A percentile compares a stretch with the other conserved stretches of the same genome.
These are phyloP conservation scores for Drosophila tropicalis DNA, from an alignment of 1,140 invertebrate species.

Conservation along the genomic window DNA sequence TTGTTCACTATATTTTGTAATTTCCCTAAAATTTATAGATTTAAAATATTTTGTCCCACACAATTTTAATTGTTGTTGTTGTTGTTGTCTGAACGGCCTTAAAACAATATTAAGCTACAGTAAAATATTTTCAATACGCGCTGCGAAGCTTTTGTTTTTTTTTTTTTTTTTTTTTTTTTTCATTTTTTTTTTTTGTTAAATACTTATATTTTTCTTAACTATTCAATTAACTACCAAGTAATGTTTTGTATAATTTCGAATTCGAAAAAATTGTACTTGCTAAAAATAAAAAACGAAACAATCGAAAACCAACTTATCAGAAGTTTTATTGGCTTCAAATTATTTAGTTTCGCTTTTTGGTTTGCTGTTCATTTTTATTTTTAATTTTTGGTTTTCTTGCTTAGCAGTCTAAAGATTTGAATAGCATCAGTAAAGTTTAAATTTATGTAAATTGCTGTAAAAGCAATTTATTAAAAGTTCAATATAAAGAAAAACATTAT, in stretches of 20 bases:
- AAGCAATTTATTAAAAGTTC: slow-evolving; percentile 63
- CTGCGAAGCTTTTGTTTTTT: slow-evolving; percentile 59
- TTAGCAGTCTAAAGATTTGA: slow-evolving; percentile 75
- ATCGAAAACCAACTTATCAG: slow-evolving; percentile 41
- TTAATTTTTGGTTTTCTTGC: slow-evolving; percentile 42
- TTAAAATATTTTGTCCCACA: slow-evolving; percentile 53
- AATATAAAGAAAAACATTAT: slow-evolving; percentile 73
- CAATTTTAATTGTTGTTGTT: not conserved
- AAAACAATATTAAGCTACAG: slow-evolving; percentile 74
- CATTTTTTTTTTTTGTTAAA: not conserved
- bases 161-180: not conserved
- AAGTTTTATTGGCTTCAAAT: slow-evolving; percentile 38
- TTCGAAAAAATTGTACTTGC: slow-evolving; percentile 58
- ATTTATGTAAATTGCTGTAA: slow-evolving; percentile 66
- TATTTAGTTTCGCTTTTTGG: slow-evolving; percentile 17
- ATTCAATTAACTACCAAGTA: slow-evolving; percentile 66
- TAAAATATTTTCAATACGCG: slow-evolving; percentile 76
- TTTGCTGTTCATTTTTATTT: slow-evolving; percentile 19
- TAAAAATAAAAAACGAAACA: slow-evolving; percentile 55
- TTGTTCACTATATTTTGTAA: slow-evolving; percentile 24
- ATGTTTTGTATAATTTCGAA: slow-evolving; percentile 65
- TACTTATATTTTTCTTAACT: slow-evolving; percentile 63
- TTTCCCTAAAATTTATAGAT: slow-evolving; percentile 57
- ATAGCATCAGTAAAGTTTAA: slow-evolving; percentile 61
- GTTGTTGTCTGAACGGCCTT: slow-evolving; percentile 30